Base-by-base conservation (phyloP, 2,113 vertebrate genomes). In the Eolophus roseicapilla region DNA sequence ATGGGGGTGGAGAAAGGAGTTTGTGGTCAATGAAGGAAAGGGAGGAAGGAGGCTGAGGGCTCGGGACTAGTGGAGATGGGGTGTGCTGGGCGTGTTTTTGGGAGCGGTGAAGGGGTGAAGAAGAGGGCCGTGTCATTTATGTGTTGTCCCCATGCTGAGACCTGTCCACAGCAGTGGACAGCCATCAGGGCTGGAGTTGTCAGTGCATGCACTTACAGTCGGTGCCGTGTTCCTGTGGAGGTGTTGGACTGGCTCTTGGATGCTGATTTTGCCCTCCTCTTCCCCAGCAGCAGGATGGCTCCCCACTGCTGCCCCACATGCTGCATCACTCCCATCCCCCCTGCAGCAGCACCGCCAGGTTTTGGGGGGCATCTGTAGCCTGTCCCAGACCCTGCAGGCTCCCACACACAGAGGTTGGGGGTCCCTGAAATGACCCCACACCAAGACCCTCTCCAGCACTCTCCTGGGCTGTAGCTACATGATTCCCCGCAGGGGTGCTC, bases 181-280 rank as follows among this genome's bases (percentile, higher is more conserved):
- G 9, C 59, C 2, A 1, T 19, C 8, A 1, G 57, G 69, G 76
- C 83, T 35, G 59, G 25, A 77, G 69, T 79, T 3, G 5, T 44
- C 52, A 29, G 74, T 0, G 8, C 25, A 23, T 17, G 24, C 7
- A 0, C 67, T 3, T 28, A 6, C 2, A 3, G 41, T 31, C 1
- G 0, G 60, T 63, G 78, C 57, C 1, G 2, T 0, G 1, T 50
- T 57, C 53, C 57, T 18, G 35, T 10, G 33, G 85, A 64, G 62
- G 65, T 31, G 43, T 41, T 37, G 71, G 39, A 52, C 63, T 80
- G 62, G 52, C 39, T 41, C 47, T 60, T 50, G 29, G 4, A 0
- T 24, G 55, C 14, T 7, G 8, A 33, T 68, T 92, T 69, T 2
- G 21, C 7, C 5, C 5, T 11, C 65, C 17, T 35, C 21, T 59